Conservation (phyloP, 2,888 invertebrate genomes). For the Amphipyra berbera region DNA sequence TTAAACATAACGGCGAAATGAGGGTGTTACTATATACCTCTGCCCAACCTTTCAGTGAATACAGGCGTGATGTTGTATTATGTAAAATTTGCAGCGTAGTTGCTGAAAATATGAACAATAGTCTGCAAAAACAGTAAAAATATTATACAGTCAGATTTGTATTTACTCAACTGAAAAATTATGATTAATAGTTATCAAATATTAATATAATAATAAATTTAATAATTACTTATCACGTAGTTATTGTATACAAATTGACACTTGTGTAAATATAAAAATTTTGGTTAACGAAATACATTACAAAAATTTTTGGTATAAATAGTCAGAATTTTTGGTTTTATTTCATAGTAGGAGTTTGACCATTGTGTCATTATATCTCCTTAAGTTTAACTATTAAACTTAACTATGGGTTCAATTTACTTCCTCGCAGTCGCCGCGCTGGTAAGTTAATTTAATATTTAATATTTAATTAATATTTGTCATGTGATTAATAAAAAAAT, state of each 20-base stretch:
- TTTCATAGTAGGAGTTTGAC: slow-evolving; percentile 29
- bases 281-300: not conserved
- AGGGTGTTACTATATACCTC: no score
- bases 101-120: no score
- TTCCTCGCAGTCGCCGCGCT: slow-evolving; percentile 5
- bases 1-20: no score
- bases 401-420: slow-evolving; percentile 15
- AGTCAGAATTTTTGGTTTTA: fast-evolving
- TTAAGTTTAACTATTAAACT: not conserved
- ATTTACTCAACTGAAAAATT: slow-evolving; percentile 21
- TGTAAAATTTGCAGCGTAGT: no score
- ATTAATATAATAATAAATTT: slow-evolving; percentile 12
- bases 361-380: slow-evolving; percentile 10
- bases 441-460: slow-evolving; percentile 26
- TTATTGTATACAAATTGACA: not conserved
- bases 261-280: not conserved
- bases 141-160: not conserved
- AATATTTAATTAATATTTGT: no score
- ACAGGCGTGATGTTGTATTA: no score
- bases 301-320: slow-evolving; percentile 25
- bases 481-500: no score
- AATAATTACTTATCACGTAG: not conserved
- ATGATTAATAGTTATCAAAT: slow-evolving; percentile 28
- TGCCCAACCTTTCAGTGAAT: no score
- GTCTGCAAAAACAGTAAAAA: not conserved